Conservation (phyloP, 1,140 invertebrate species). For the Caerostris extrusa region DNA sequence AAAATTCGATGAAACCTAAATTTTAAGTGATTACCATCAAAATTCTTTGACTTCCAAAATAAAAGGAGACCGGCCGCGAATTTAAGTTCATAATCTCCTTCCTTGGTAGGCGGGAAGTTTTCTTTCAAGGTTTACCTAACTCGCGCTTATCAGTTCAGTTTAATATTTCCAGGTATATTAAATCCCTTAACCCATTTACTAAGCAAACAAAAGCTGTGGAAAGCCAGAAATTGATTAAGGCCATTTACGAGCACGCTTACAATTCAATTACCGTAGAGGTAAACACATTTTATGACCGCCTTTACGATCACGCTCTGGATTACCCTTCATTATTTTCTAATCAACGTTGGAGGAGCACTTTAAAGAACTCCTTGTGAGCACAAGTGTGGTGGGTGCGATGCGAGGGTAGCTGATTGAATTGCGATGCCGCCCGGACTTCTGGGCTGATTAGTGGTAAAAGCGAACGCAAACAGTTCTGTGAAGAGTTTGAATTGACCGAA, state of each 20-base stretch:
- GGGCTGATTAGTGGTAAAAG: constrained; percentile 31
- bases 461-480: neutral
- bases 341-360: constrained; percentile 46
- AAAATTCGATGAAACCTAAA: neutral
- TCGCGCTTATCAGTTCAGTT: neutral
- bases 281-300: constrained; percentile 65
- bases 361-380: constrained; percentile 22
- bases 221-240: constrained; percentile 70
- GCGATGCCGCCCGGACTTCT: neutral
- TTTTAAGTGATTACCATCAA: neutral
- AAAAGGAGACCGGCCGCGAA: neutral
- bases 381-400: constrained; percentile 6
- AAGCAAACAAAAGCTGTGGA: constrained; percentile 57
- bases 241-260: constrained; percentile 23
- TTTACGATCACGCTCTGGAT: constrained; percentile 63
- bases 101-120: neutral
- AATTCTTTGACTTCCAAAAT: constrained; percentile 3
- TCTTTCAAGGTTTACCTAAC: constrained; percentile 15
- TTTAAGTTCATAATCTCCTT: constrained; percentile 17
- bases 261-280: constrained; percentile 64
- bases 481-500: constrained; percentile 30
- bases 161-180: constrained; percentile 61
- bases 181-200: constrained; percentile 57
- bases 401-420: constrained; percentile 41
- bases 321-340: constrained; percentile 69